Base-by-base conservation (phyloP, 2,797 vertebrate species). In the Hippocampus kuda region DNA sequence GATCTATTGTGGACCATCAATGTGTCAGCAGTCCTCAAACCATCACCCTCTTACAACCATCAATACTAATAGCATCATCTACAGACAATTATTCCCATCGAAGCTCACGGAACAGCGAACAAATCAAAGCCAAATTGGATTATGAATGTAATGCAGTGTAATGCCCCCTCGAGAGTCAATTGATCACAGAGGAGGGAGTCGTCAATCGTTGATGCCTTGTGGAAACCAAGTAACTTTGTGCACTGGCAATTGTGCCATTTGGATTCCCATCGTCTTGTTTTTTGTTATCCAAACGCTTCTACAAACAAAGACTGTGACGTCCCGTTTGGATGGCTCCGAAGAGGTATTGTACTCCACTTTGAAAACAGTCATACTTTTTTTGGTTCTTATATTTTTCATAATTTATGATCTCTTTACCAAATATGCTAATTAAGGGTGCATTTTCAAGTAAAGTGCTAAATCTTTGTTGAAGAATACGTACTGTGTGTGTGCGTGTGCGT, bases 71-170 rank as follows among this genome's bases (percentile, higher is more conserved):
- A 87, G 87, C 87, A 90, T 92, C 87, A 87, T 89, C 86, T 85
- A 84, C 88, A 89, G 88, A 89, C 87, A 89, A 90, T 90, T 88
- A 90, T 90, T 90, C 89, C 85, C 87, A 86, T 90, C 88, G 85
- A 87, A 89, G 88, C 67, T 68, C 84, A 88, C 84, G 83, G 86
- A 91, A 88, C 88, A 91, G 84, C 78, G 86, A 88, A 90, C 90
- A 90, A 91, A 91, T 92, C 91, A 90, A 90, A 91, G 84, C 84
- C 85, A 89, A 90, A 91, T 88, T 83, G 85, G 89, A 91, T 92
- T 91, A 90, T 89, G 88, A 90, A 87, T 89, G 88, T 89, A 89
- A 88, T 87, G 86, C 86, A 87, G 86, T 86, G 87, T 88, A 87
- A 90, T 88, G 84, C 84, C 84, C 85, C 84, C 84, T 80, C 62